These are phyloP conservation scores for Xerus rutilus DNA, from an alignment of 2,797 vertebrate genomes.

Conservation along the genomic window DNA sequence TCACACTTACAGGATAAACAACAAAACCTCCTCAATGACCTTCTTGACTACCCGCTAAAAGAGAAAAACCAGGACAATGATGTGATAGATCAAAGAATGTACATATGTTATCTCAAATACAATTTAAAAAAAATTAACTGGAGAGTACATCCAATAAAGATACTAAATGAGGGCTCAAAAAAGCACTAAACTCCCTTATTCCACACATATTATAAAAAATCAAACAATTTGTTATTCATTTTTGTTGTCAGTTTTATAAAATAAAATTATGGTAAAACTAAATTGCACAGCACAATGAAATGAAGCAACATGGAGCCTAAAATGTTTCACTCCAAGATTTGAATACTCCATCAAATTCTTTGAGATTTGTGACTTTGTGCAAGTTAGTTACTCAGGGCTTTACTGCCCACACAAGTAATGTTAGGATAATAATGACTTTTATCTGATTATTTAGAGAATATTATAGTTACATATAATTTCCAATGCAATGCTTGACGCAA, in stretches of 20 bases:
- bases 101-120: background rate
- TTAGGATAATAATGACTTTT: background rate
- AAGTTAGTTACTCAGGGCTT: background rate
- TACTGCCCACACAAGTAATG: background rate
- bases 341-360: background rate
- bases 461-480: background rate
- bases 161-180: background rate
- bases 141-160: background rate
- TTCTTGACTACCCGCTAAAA: background rate
- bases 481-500: background rate
- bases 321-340: background rate
- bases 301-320: background rate
- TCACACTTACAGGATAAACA: background rate
- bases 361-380: background rate
- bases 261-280: background rate
- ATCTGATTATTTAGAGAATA: background rate
- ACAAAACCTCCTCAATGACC: background rate
- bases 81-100: background rate
- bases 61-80: background rate
- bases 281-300: background rate
- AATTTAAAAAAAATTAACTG: constrained; percentile 38
- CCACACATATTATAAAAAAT: background rate
- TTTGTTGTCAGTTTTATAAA: background rate
- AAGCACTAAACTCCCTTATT: background rate
- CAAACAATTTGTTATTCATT: background rate